Percentiles rank a stretch among this genome's conserved stretches.
phyloP scores from a whole-genome alignment of 92 coral and sea anemone species.

The Heliopora coerulea region DNA sequence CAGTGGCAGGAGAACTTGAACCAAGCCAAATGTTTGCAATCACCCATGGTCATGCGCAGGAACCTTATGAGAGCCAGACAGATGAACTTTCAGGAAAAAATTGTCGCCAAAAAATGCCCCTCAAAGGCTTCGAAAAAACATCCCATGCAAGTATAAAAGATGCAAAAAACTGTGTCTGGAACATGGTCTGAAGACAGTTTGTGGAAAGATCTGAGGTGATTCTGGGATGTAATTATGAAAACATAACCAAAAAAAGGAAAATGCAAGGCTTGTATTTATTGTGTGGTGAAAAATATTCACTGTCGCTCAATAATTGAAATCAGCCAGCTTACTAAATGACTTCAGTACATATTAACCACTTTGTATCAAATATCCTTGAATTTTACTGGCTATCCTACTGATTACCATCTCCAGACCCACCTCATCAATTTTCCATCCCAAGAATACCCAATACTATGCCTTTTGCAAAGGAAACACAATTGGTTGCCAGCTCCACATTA shows the following conservation, averaged over 20 bases:
- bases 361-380: too few species aligned
- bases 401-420: too few species aligned
- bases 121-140: conserved; percentile 10
- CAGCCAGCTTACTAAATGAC: too few species aligned
- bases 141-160: neutral
- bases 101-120: conserved; percentile 8
- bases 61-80: conserved; percentile 23
- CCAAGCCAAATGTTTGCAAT: conserved; percentile 4
- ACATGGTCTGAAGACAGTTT: neutral
- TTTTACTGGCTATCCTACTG: too few species aligned
- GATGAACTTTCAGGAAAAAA: conserved; percentile 21
- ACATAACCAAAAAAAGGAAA: neutral
- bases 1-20: conserved; percentile 5
- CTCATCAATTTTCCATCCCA: too few species aligned
- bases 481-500: too few species aligned
- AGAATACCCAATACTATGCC: too few species aligned
- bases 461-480: too few species aligned
- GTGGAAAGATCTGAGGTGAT: neutral
- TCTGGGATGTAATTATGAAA: neutral
- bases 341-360: too few species aligned
- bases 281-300: too few species aligned
- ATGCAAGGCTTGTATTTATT: too few species aligned
- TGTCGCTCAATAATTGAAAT: too few species aligned
- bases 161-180: neutral
- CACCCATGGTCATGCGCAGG: conserved; percentile 4